Evolutionary conservation across 2,797 vertebrate species (phyloP).

Genomic region (Trematomus bernacchii): DNA sequence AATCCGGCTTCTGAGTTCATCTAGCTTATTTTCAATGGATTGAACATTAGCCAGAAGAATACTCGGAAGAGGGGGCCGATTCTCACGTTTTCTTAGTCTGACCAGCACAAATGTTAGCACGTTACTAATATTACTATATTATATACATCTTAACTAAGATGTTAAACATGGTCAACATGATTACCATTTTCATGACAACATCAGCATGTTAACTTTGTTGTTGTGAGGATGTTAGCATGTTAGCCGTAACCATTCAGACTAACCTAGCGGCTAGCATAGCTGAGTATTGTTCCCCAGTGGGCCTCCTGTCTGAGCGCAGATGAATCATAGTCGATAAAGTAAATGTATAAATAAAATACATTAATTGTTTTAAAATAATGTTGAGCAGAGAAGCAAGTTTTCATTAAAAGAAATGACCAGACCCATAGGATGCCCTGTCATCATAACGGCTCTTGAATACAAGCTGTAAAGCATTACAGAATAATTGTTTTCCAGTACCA

Average conservation of each 20-base stretch:
- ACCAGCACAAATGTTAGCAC: too few relatives aligned
- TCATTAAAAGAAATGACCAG: conserved; percentile 15
- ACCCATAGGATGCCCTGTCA: conserved; percentile 11
- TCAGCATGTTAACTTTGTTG: neutral
- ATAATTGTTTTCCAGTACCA: conserved; percentile 14
- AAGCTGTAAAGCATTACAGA: conserved; percentile 47
- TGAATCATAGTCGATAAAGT: neutral
- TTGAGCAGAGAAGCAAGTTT: neutral
- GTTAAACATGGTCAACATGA: neutral
- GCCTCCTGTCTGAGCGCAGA: neutral
- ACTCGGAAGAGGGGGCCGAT: too few relatives aligned
- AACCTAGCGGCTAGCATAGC: neutral
- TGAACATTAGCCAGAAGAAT: too few relatives aligned
- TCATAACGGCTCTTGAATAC: conserved; percentile 29
- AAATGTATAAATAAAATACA: neutral
- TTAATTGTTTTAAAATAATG: conserved; percentile 10
- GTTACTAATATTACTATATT: too few relatives aligned
- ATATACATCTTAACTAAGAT: too few relatives aligned
- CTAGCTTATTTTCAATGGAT: too few relatives aligned
- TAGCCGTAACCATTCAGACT: neutral
- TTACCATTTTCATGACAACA: neutral
- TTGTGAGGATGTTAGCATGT: neutral
- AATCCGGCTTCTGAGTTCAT: too few relatives aligned
- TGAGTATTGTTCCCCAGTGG: neutral
- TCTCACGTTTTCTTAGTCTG: too few relatives aligned